These are phyloP conservation scores for Tangara arthus DNA, from an alignment of 2,797 vertebrate species.

Conservation along the genomic window DNA sequence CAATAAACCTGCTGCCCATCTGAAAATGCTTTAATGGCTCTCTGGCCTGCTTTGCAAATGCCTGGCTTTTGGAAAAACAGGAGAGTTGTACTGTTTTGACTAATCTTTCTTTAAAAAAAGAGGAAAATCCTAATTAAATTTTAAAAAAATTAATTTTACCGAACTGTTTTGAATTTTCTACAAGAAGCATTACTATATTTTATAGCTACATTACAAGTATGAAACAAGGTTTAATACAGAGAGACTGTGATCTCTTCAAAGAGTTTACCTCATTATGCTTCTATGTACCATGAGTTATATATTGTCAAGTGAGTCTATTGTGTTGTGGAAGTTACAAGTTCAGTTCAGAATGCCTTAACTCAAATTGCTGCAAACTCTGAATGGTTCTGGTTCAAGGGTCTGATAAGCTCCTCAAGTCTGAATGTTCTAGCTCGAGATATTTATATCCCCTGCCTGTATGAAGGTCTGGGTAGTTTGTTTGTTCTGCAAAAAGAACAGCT, in stretches of 20 bases:
- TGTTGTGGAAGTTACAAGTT: not conserved
- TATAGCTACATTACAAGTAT: not conserved
- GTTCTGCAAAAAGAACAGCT: not conserved
- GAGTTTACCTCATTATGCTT: not conserved
- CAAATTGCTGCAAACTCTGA: not conserved
- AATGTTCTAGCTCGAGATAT: not conserved
- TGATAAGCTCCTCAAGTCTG: not conserved
- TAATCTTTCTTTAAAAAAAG: not conserved
- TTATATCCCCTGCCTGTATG: not conserved
- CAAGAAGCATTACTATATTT: not conserved
- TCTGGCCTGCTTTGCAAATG: not conserved
- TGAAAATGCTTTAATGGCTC: not conserved
- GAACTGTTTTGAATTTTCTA: not conserved
- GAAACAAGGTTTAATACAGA: not conserved
- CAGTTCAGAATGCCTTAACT: constrained; percentile 14
- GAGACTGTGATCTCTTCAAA: not conserved
- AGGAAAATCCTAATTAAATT: not conserved
- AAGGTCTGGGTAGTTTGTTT: not conserved
- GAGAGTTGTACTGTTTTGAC: not conserved
- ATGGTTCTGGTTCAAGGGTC: constrained; percentile 26
- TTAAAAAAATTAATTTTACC: not conserved
- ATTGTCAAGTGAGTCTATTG: not conserved
- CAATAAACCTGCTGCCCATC: not conserved
- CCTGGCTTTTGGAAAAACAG: not conserved
- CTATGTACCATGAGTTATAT: not conserved